phyloP scores from a whole-genome alignment of 2,888 invertebrate species.

The Acanthopleura granulata region DNA sequence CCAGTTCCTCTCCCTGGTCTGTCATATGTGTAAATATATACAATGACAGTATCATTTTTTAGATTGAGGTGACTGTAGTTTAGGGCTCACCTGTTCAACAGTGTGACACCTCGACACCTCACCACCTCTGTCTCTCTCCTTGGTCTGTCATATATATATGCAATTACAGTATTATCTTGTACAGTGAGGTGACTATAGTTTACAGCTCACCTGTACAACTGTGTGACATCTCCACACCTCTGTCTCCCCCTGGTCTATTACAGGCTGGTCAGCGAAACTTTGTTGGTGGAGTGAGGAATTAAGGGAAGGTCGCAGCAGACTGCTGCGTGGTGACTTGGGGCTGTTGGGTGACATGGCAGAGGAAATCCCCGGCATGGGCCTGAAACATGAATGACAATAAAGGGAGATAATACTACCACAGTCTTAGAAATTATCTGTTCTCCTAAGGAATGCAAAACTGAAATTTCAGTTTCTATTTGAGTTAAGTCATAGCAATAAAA shows the following conservation, averaged over 20 bases:
- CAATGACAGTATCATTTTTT: background rate
- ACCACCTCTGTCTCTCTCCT: slow-evolving; percentile 49
- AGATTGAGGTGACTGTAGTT: background rate
- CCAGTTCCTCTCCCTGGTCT: too few species aligned
- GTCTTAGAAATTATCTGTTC: too few species aligned
- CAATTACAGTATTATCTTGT: background rate
- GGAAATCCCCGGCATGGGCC: too few species aligned
- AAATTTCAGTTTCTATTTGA: too few species aligned
- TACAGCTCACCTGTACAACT: slow-evolving; percentile 54
- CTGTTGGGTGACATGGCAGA: background rate
- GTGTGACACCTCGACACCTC: slow-evolving; percentile 63
- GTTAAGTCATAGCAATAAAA: too few species aligned
- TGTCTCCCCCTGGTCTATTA: slow-evolving; percentile 51
- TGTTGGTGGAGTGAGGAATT: slow-evolving; percentile 55
- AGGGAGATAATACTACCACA: too few species aligned
- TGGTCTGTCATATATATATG: slow-evolving; percentile 36
- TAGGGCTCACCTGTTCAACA: slow-evolving; percentile 54
- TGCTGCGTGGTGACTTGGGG: background rate
- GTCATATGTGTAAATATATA: too few species aligned
- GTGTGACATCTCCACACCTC: slow-evolving; percentile 63
- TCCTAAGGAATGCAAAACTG: too few species aligned
- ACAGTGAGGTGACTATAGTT: background rate
- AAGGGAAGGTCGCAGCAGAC: slow-evolving; percentile 26
- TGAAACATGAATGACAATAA: too few species aligned
- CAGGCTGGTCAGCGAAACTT: slow-evolving; percentile 47